Evolutionary conservation across 2,113 vertebrate species (phyloP).

Genomic region (Chrysochloris asiatica): DNA sequence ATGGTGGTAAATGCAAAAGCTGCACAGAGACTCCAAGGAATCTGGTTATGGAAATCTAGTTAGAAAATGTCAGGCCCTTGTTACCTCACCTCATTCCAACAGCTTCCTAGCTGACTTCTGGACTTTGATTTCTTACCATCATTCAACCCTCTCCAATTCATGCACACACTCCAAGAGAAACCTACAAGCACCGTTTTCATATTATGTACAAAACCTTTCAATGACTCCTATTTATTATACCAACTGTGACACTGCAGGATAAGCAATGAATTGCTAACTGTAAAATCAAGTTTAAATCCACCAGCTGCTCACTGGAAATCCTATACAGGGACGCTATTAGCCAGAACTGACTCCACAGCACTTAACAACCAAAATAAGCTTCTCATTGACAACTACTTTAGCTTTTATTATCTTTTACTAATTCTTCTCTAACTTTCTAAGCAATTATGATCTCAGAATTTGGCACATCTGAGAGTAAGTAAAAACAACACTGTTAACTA

Average conservation of each 20-base stretch:
- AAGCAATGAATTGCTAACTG: too few species aligned
- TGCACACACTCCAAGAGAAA: conserved; percentile 8
- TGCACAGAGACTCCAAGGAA: conserved; percentile 54
- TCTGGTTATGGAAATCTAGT: conserved; percentile 68
- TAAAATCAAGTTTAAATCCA: too few species aligned
- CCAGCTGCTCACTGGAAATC: too few species aligned
- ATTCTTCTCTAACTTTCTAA: conserved; percentile 34
- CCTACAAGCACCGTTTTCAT: neutral
- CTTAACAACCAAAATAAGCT: conserved; percentile 27
- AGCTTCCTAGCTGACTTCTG: conserved; percentile 53
- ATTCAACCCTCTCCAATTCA: conserved; percentile 26
- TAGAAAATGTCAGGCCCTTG: conserved; percentile 67
- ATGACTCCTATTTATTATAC: neutral
- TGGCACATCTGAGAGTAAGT: too few species aligned
- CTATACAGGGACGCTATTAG: too few species aligned
- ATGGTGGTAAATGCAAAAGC: conserved; percentile 68
- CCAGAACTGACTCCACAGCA: too few species aligned
- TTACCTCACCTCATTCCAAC: conserved; percentile 65
- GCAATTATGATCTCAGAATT: neutral
- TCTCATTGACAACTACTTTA: conserved; percentile 55
- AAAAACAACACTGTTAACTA: neutral
- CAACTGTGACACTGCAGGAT: too few species aligned
- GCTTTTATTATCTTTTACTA: conserved; percentile 40
- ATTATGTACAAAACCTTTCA: neutral
- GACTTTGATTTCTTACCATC: conserved; percentile 24